phyloP scores from a whole-genome alignment of 2,797 vertebrate genomes.

The Triplophysa yarkandensis region DNA sequence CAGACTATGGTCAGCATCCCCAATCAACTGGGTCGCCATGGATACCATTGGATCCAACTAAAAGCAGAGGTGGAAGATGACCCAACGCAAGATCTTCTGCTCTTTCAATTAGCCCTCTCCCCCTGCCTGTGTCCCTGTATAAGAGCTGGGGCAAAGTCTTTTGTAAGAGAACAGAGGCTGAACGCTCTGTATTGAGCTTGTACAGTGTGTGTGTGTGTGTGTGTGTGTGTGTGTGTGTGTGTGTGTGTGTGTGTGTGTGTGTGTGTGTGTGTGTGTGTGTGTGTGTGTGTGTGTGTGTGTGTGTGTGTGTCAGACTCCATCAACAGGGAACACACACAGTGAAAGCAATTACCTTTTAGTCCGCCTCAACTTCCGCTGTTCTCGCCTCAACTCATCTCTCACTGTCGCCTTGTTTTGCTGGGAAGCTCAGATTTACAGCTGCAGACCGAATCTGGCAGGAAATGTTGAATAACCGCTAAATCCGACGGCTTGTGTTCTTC shows the following conservation, averaged over 20 bases:
- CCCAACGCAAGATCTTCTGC: constrained; percentile 41
- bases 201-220: background rate
- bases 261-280: constrained; percentile 14
- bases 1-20: background rate
- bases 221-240: constrained; percentile 32
- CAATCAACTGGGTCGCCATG: constrained; percentile 49
- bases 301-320: constrained; percentile 20
- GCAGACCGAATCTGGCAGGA: background rate
- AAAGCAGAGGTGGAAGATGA: constrained; percentile 50
- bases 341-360: constrained; percentile 44
- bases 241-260: constrained; percentile 29
- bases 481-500: background rate
- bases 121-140: constrained; percentile 8
- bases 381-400: constrained; percentile 32
- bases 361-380: constrained; percentile 20
- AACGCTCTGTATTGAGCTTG: background rate
- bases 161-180: constrained; percentile 26
- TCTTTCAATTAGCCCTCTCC: constrained; percentile 50
- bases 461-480: background rate
- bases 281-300: constrained; percentile 31
- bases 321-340: constrained; percentile 27
- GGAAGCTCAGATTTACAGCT: constrained; percentile 8
- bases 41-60: constrained; percentile 47
- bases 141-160: constrained; percentile 16
- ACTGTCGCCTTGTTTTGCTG: constrained; percentile 30